Conservation (phyloP, 37 sponge, comb jelly and placozoan genomes). For the Aplysina aerophoba region DNA sequence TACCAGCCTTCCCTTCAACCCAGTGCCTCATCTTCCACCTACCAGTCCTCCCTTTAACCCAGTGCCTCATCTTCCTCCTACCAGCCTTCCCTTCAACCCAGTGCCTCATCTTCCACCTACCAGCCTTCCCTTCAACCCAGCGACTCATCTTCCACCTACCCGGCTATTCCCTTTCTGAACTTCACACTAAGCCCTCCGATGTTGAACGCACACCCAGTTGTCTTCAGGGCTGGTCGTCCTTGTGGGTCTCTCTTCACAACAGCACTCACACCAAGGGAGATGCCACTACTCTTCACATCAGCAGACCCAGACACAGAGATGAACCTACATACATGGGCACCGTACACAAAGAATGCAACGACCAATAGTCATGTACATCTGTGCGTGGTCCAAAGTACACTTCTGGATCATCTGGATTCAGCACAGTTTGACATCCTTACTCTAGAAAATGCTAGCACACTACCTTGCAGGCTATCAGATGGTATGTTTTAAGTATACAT, state of each 20-base stretch:
- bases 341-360: not conserved
- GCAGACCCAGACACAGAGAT: conserved; percentile 29
- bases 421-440: too few species aligned
- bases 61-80: too few species aligned
- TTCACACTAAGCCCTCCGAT: conserved; percentile 73
- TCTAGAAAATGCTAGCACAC: too few species aligned
- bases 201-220: conserved; percentile 62
- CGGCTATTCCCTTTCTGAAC: conserved; percentile 83
- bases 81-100: not conserved
- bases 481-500: too few species aligned
- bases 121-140: not conserved
- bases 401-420: too few species aligned
- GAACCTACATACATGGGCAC: not conserved
- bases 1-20: too few species aligned
- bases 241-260: conserved; percentile 50
- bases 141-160: conserved; percentile 25
- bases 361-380: too few species aligned
- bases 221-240: conserved; percentile 68
- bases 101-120: conserved; percentile 7
- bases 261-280: conserved; percentile 17
- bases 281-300: conserved; percentile 7
- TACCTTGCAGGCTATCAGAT: too few species aligned
- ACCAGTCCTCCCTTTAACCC: too few species aligned
- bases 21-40: too few species aligned
- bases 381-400: too few species aligned